A percentile compares a stretch with the other conserved stretches of the same genome.
phyloP scores from a whole-genome alignment of 2,797 vertebrate genomes.

The Cryptoprocta ferox region DNA sequence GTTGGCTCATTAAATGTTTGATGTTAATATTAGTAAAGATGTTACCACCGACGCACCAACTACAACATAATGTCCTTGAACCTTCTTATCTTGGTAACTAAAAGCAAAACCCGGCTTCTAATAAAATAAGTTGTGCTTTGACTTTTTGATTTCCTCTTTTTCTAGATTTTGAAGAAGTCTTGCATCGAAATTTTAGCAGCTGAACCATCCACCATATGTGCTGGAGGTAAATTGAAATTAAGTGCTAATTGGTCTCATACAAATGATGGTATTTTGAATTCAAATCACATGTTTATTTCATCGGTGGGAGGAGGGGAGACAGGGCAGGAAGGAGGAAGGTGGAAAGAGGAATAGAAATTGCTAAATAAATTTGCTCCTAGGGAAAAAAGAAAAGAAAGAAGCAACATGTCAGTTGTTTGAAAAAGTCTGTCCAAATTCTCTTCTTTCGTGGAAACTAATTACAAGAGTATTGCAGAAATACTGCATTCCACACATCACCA shows the following conservation, averaged over 20 bases:
- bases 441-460: background rate
- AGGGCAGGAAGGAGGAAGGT: background rate
- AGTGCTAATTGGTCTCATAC: background rate
- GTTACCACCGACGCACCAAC: background rate
- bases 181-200: constrained; percentile 99
- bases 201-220: constrained; percentile 98
- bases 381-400: constrained; percentile 16
- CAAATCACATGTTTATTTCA: background rate
- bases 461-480: background rate
- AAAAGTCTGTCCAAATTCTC: background rate
- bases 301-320: background rate
- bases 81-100: background rate
- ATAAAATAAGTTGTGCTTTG: background rate
- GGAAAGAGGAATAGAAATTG: background rate
- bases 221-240: constrained; percentile 91
- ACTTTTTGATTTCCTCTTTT: constrained; percentile 42
- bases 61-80: background rate
- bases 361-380: constrained; percentile 12
- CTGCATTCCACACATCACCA: background rate
- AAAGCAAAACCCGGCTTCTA: background rate
- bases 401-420: background rate
- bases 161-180: constrained; percentile 97
- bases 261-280: background rate
- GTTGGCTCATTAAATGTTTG: background rate
- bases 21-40: background rate